Base-by-base conservation (phyloP, 1,140 invertebrate genomes). In the Anastrepha ludens region DNA sequence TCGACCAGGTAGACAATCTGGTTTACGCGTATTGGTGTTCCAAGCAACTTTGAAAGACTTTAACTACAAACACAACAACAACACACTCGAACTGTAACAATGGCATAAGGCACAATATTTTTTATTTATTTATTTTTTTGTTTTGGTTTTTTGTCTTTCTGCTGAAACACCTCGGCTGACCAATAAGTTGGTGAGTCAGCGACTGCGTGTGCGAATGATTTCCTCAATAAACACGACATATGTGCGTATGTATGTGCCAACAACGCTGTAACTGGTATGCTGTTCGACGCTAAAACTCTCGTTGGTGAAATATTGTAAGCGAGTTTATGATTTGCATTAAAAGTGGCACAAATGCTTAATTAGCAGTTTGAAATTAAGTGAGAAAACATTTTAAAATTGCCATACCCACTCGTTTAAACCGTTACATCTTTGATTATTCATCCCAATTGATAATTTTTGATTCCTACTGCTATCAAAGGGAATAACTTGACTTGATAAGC, bases 1-100 rank as follows among this genome's bases (percentile, higher is more conserved):
- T 55, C 74, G 74, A 81, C 74, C 74, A 81, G 74, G 74, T 81
- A 81, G 74, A 81, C 74, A 81, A 81, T 81, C 74, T 81, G 74
- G 74, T 81, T 81, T 81, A 81, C 9, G 6, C 9, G 47, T 29
- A 29, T 11, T 70, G 67, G 67, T 81, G 13, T 81, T 50, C n/a
- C 44, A 81, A 47, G 74, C 74, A 81, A 55, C 47, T 55, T 81
- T 81, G 6, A 47, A 81, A 55, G 44, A 81, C 44, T 81, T 47
- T 55, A 81, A 81, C 47, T 7, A 55, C 3, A 3, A n/a, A 29
- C n/a, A 81, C 47, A n/a, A 20, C 44, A 50, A 58, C 74, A 55
- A 78, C 17, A 20, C 41, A 74, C 29, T 29, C 29, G 29, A 29
- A 29, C 60, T n/a, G 13, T 11, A 74, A 74, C 6, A 44, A 74